Evolutionary conservation across 30 jellyfish, hydroid and myxozoan genomes (phyloP), one percentile per base, ranked within the genome.

Genomic region (Cassiopea andromeda): DNA sequence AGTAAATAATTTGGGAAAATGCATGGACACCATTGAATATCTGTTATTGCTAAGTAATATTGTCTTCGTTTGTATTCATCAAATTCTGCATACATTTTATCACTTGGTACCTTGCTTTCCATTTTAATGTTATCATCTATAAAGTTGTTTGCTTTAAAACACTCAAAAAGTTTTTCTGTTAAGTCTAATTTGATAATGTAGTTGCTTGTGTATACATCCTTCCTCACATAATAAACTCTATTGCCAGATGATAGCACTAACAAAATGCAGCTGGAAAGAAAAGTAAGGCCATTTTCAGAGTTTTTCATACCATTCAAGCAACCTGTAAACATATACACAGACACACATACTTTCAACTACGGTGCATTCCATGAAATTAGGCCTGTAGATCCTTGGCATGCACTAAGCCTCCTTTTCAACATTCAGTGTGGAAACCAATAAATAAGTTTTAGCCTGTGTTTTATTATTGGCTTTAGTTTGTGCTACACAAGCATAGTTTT

Each of bases 11-110:
- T 15, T 0, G 79, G 44, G 46, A 66, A 46, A 1, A 59, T 17
- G 19, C 69, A 48, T 66, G 94, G 94, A 70, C 94, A 87, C 94
- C 94, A 87, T 10, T 47, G 48, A 19, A 78, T 59, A 7, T 75
- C 85, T 14, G 90, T 87, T 16, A 78, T 87, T 48, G 94, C 90
- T 1, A 78, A 69, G 79, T 78, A 77, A 45, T 87, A 67, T 48
- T 67, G 94, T 17, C 90, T 77, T 17, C 27, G 38, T 69, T 46
- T 87, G 60, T 77, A 87, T 17, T 57, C 78, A 1, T 1, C 77
- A 80, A 87, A 87, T 5, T 77, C 49, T 69, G 71, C 58, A 10
- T 74, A 2, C 57, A 87, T 44, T 5, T 54, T 44, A 27, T 19
- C 12, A 4, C 43, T 64, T 64, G 15, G 4, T 4, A 5, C 54